These are phyloP conservation scores for Gobiocypris rarus DNA, from an alignment of 2,113 vertebrate species.

Conservation along the genomic window DNA sequence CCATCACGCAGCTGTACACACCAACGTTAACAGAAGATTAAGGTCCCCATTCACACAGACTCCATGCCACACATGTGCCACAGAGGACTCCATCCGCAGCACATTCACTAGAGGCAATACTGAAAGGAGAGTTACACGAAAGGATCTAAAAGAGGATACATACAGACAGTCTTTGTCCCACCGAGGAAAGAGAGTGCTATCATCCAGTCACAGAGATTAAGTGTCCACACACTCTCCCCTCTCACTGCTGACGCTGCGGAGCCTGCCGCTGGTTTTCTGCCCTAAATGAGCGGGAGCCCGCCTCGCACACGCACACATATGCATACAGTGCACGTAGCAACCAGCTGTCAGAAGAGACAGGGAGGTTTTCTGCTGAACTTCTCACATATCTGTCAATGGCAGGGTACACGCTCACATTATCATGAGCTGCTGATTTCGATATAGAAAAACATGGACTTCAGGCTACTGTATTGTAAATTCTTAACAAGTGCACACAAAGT, in stretches of 20 bases:
- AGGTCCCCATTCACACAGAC: not conserved
- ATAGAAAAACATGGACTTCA: not conserved
- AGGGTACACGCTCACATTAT: not conserved
- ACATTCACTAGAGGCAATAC: conserved; percentile 36
- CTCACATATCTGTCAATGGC: conserved; percentile 49
- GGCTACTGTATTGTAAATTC: not conserved
- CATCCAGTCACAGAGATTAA: conserved; percentile 71
- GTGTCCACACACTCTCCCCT: conserved; percentile 59
- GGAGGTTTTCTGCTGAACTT: conserved; percentile 53
- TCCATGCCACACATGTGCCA: conserved; percentile 20
- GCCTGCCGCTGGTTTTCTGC: conserved; percentile 61
- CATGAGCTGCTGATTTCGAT: not conserved
- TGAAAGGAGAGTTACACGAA: not conserved
- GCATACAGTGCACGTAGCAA: conserved; percentile 43
- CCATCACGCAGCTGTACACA: not conserved
- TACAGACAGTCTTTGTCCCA: conserved; percentile 75
- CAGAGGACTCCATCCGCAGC: not conserved
- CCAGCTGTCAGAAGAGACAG: conserved; percentile 60
- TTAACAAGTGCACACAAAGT: conserved; percentile 8
- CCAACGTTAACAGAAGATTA: not conserved
- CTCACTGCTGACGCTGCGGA: conserved; percentile 60
- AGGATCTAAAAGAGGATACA: conserved; percentile 57
- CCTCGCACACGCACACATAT: conserved; percentile 51
- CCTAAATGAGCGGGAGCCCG: conserved; percentile 58
- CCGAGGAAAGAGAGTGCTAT: conserved; percentile 69